Evolutionary conservation across 2,888 invertebrate genomes (phyloP).

Genomic region (Protophormia terraenovae): DNA sequence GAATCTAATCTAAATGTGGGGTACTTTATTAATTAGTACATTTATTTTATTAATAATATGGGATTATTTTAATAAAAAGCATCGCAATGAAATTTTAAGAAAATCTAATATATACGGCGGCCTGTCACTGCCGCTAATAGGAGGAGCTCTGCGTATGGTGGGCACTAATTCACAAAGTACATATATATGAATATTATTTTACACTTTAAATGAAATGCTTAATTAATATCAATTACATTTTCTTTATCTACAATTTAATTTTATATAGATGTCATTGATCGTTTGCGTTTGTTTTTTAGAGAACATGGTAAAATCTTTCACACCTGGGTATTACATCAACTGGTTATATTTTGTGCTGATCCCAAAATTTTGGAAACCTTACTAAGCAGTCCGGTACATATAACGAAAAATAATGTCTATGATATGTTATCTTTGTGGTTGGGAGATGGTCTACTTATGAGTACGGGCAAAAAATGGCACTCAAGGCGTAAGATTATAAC

Average conservation of each 20-base stretch:
- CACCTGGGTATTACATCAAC: constrained; percentile 65
- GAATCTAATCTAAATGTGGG: constrained; percentile 37
- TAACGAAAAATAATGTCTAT: constrained; percentile 70
- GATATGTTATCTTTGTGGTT: constrained; percentile 68
- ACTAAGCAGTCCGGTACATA: constrained; percentile 38
- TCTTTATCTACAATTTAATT: background rate
- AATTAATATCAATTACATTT: background rate
- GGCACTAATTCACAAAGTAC: constrained; percentile 58
- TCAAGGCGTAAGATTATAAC: constrained; percentile 87
- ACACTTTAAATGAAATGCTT: background rate
- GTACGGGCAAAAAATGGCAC: constrained; percentile 84
- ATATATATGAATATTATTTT: too few relatives aligned
- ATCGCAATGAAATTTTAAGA: constrained; percentile 59
- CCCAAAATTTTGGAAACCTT: constrained; percentile 56
- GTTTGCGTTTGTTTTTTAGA: constrained; percentile 12
- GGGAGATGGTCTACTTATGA: constrained; percentile 75
- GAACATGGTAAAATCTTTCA: constrained; percentile 30
- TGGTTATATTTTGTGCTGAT: constrained; percentile 67
- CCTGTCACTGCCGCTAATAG: constrained; percentile 45
- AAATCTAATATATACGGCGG: constrained; percentile 56
- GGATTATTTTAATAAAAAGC: constrained; percentile 66
- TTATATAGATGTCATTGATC: constrained; percentile 45
- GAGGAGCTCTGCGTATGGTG: constrained; percentile 51
- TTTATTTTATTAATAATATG: constrained; percentile 58
- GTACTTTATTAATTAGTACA: constrained; percentile 42